A percentile compares a stretch with the other conserved stretches of the same genome.
These are phyloP conservation scores for Sinohyriopsis cumingii DNA, from an alignment of 2,888 invertebrate genomes.

Conservation along the genomic window DNA sequence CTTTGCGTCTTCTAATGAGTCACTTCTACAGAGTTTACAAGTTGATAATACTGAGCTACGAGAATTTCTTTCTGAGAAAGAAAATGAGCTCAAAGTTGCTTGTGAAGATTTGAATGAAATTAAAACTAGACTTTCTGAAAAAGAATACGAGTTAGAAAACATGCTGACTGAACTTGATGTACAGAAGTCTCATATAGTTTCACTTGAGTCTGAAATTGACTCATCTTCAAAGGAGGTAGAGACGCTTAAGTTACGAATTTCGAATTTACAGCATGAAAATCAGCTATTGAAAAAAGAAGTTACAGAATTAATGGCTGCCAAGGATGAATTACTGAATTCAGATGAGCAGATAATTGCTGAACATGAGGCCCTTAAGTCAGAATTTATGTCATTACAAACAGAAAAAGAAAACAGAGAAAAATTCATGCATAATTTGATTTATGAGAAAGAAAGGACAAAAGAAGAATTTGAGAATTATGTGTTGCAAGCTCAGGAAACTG, in stretches of 20 bases:
- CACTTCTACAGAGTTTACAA: conserved; percentile 3
- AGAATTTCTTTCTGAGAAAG: conserved; percentile 4
- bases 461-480: not conserved
- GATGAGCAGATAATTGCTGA: not conserved
- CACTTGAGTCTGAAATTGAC: too few relatives aligned
- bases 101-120: conserved; percentile 17
- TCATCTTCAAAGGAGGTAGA: too few relatives aligned
- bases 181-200: too few relatives aligned
- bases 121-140: conserved; percentile 11
- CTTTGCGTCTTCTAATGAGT: not conserved
- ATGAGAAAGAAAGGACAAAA: not conserved
- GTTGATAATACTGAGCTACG: conserved; percentile 1
- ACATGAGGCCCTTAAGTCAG: not conserved
- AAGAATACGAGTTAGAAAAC: conserved; percentile 6
- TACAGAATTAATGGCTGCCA: conserved; percentile 1
- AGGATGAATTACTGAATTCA: not conserved
- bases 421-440: too few relatives aligned
- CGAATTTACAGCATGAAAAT: not conserved
- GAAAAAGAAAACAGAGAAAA: not conserved
- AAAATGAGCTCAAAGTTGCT: conserved; percentile 18
- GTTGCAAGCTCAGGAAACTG: not conserved
- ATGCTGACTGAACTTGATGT: conserved; percentile 1
- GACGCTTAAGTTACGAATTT: too few relatives aligned
- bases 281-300: conserved; percentile 1
- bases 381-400: not conserved